Base-by-base conservation (phyloP, 2,888 invertebrate species). In the Drosophila recens region DNA sequence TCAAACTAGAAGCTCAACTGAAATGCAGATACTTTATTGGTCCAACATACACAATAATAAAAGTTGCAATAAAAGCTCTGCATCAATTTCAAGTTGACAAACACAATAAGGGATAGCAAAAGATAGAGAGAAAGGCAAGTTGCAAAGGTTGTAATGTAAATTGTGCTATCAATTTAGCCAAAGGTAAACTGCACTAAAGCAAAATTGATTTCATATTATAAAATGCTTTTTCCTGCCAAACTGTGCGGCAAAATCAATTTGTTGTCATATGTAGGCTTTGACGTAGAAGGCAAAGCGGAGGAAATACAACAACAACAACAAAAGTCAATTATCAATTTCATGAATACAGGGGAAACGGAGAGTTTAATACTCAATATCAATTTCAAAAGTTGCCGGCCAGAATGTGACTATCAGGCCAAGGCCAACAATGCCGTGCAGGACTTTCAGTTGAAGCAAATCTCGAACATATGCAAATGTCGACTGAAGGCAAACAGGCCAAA, bases 221-320 rank as follows among this genome's bases (percentile, higher is more conserved):
- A 74, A 70, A 65, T 67, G 67, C 66, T 68, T 45, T 59, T 66
- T 61, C 67, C 58, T 66, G 69, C 46, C 62, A 67, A 79, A 63
- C 61, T 75, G 72, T 72, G 67, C 73, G 68, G 69, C 71, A 82
- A 81, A 82, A 79, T 79, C 38, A 82, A 86, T 82, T 82, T 82
- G 74, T 67, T 61, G 61, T 64, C 72, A 23, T 67, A 20, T 53
- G 65, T 59, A 30, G 61, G 58, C 65, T 63, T 67, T 43, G 49
- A 54, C 13, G 34, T 46, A 34, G 17, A 49, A 27, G 8, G 27
- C 36, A 23, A 43, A 53, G 15, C 13, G 10, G 30, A 30, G 49
- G 40, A 53, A 38, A 17, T 17, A 46, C 11, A 36, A 45, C 36
- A 45, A 42, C 13, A 45, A 42, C 15, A 58, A 65, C 56, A 67